Evolutionary conservation across 1,140 invertebrate species (phyloP).

Genomic region (Calliphora vicina): DNA sequence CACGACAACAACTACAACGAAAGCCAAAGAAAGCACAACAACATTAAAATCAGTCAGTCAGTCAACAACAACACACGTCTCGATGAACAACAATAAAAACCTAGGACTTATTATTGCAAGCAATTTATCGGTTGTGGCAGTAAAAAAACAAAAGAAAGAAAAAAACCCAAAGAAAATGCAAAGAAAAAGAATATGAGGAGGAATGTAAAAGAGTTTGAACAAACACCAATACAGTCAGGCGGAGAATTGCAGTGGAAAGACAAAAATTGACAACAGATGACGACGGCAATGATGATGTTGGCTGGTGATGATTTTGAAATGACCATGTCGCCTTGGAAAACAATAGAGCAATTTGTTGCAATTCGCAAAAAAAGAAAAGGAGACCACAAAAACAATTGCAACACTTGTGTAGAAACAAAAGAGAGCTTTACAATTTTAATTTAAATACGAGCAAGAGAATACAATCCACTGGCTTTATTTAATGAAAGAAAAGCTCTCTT

Average conservation of each 20-base stretch:
- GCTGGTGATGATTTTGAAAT: neutral
- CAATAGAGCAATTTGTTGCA: neutral
- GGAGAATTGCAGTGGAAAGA: conserved; percentile 10
- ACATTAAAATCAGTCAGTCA: too few relatives aligned
- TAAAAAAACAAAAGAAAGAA: neutral
- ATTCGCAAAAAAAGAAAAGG: neutral
- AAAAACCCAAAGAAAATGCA: neutral
- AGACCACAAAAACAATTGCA: neutral
- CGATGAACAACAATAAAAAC: neutral
- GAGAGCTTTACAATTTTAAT: neutral
- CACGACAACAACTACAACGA: too few relatives aligned
- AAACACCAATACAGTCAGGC: neutral
- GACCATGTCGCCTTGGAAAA: neutral
- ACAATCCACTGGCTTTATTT: neutral
- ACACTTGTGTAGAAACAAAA: neutral
- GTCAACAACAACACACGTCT: neutral
- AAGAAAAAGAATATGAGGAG: too few relatives aligned
- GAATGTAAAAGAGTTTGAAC: neutral
- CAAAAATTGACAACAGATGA: conserved; percentile 25
- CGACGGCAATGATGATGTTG: neutral
- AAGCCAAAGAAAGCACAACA: neutral
- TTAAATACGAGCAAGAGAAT: neutral
- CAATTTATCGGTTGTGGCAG: neutral
- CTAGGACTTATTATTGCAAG: neutral
- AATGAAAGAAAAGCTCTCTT: too few relatives aligned